Base-by-base conservation (phyloP, 2,888 invertebrate genomes). In the Andricus quercusramuli region DNA sequence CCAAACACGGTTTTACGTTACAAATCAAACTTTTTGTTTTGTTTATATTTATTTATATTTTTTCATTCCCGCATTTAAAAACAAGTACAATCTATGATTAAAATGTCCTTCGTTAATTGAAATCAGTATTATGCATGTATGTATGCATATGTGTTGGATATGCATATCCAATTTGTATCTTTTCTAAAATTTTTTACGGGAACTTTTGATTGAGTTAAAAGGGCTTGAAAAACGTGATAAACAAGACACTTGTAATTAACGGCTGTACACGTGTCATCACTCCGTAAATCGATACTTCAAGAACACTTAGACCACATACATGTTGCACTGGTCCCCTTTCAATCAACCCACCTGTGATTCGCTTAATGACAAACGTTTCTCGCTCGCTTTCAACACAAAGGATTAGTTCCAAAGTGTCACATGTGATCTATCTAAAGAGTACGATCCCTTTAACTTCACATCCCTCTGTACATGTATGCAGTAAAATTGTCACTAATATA, bases 301-400 rank as follows among this genome's bases (percentile, higher is more conserved):
- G 70, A 77, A 77, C 64, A 59, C 51, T 79, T 70, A 66, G 59
- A 32, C 41, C 76, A 66, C 59, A 65, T 51, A 25, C 62, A 77
- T 74, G 44, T 41, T 56, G 44, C 77, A 47, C 62, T 59, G 51
- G 62, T 25, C 15, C 59, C 82, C 80, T 80, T 82, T 80, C 80
- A 83, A 80, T 82, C 80, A 82, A 68, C 41, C 56, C 29, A 56
- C n/a, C 80, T 25, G 66, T 79, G 79, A 82, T 82, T 80, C 44
- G 76, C 66, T 59, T 68, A 80, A 82, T 82, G 78, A 82, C 80
- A 78, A 74, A 70, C 77, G 41, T 64, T 37, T 51, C 56, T 37
- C 17, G 76, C 62, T 80, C 32, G 29, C 62, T 62, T 25, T 32
- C 74, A n/a, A 25, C 25, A 68, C 74, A 56, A 74, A 74, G 70